Evolutionary conservation across 2,797 vertebrate genomes (phyloP), one percentile per base, ranked within the genome.

Genomic region (Aldrovandia affinis): DNA sequence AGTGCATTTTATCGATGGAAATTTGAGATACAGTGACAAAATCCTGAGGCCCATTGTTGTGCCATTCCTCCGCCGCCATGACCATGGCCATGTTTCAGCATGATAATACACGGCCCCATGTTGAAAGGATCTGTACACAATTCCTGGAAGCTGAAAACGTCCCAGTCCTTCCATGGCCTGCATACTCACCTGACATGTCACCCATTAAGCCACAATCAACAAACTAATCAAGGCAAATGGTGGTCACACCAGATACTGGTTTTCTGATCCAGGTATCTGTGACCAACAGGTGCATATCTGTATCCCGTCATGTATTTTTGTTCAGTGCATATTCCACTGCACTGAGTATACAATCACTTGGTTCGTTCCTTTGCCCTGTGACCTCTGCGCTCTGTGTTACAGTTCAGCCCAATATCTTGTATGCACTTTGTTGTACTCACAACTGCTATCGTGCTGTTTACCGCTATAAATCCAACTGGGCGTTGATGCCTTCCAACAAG

Each of bases 141-240:
- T 65, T 80, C 75, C 5, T 79, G 83, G 52, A 83, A 83, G 81
- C 73, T 86, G 61, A 83, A 83, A 83, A 83, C 54, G 57, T 81
- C 75, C 77, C 82, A 86, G 50, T 83, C 81, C 44, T 86, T 86
- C 39, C 78, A 84, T 84, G 78, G 78, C 85, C 82, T 79, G 78
- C 73, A 86, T 52, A 83, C 73, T 86, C 85, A 78, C 85, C 6
- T 3, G 81, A 83, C 85, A 78, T 78, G 77, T 86, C 82, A 83
- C 82, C 77, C 77, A 83, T 59, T 86, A 77, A 86, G n/a, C n/a
- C n/a, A n/a, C n/a, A n/a, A n/a, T n/a, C n/a, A n/a, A n/a, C n/a
- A n/a, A n/a, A n/a, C n/a, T n/a, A n/a, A n/a, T n/a, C n/a, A n/a
- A n/a, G n/a, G n/a, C n/a, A n/a, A n/a, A n/a, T n/a, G n/a, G n/a